Evolutionary conservation across 2,113 vertebrate species (phyloP).

Genomic region (Perognathus longimembris): DNA sequence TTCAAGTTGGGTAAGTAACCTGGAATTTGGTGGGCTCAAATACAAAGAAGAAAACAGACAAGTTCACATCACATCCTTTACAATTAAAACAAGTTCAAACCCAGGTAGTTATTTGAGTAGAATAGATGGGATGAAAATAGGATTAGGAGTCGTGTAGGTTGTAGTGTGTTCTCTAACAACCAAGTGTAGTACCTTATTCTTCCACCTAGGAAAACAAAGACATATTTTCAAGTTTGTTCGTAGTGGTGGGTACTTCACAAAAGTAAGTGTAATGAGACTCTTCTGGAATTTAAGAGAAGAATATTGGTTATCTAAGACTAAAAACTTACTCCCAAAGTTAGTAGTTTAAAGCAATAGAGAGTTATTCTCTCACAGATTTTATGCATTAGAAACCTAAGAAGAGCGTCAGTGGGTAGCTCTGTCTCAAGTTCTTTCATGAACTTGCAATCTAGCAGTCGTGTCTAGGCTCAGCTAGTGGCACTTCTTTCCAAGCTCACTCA

Average conservation of each 20-base stretch:
- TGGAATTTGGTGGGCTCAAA: not conserved
- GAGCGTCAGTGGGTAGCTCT: not conserved
- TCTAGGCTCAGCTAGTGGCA: not conserved
- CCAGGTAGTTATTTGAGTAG: not conserved
- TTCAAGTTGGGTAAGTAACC: not conserved
- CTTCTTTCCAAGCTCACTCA: not conserved
- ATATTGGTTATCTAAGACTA: not conserved
- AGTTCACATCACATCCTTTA: too few species aligned
- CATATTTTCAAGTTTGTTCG: not conserved
- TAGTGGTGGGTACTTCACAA: not conserved
- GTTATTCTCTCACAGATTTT: slow-evolving; percentile 6
- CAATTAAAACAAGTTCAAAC: not conserved
- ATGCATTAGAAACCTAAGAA: slow-evolving; percentile 24
- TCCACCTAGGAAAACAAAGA: slow-evolving; percentile 7
- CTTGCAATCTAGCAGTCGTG: not conserved
- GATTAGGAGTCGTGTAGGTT: not conserved
- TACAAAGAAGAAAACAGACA: not conserved
- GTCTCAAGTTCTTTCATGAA: not conserved
- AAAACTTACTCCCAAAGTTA: not conserved
- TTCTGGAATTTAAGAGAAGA: slow-evolving; percentile 1
- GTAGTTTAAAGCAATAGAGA: not conserved
- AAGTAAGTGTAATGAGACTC: slow-evolving; percentile 7
- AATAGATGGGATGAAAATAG: not conserved
- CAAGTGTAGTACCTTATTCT: not conserved
- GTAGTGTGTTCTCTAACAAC: not conserved